Percentiles rank a stretch among this genome's conserved stretches.
Evolutionary conservation across 1,140 invertebrate species (phyloP).

Genomic region (Rhyzopertha dominica): DNA sequence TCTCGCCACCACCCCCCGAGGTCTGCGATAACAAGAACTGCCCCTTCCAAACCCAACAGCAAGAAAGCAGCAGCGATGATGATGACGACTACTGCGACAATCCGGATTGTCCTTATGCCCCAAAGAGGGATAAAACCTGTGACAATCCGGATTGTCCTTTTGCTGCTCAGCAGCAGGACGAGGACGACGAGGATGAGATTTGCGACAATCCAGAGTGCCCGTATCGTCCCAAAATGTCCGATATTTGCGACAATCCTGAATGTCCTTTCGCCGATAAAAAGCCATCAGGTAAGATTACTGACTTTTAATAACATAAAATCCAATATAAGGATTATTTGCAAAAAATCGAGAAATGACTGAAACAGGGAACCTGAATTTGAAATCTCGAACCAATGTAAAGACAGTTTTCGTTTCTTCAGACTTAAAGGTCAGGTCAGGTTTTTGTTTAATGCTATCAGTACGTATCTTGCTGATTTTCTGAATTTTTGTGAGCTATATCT

Average conservation of each 20-base stretch:
- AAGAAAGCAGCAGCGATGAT: neutral
- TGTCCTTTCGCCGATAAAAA: constrained; percentile 27
- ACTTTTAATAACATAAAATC: no score
- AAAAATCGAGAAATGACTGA: no score
- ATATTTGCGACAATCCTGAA: constrained; percentile 26
- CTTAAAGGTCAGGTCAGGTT: no score
- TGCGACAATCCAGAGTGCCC: constrained; percentile 32
- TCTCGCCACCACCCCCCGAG: constrained; percentile 1
- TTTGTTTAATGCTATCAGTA: no score
- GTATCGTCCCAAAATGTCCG: constrained; percentile 7
- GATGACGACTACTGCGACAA: constrained; percentile 24
- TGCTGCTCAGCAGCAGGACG: neutral
- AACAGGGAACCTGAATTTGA: no score
- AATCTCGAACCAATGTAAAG: no score
- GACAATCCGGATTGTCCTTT: constrained; percentile 19
- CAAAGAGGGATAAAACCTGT: constrained; percentile 3
- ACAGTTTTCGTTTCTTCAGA: no score
- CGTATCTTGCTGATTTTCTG: no score
- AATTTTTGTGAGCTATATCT: no score
- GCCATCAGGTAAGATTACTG: no score
- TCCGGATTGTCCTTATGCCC: constrained; percentile 27
- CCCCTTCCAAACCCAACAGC: constrained; percentile 13
- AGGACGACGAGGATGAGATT: no score
- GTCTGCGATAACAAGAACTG: constrained; percentile 25
- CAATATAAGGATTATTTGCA: no score